A percentile compares a stretch with the other conserved stretches of the same genome.
Evolutionary conservation across 1,140 invertebrate genomes (phyloP).

Genomic region (Drosophila ambigua): DNA sequence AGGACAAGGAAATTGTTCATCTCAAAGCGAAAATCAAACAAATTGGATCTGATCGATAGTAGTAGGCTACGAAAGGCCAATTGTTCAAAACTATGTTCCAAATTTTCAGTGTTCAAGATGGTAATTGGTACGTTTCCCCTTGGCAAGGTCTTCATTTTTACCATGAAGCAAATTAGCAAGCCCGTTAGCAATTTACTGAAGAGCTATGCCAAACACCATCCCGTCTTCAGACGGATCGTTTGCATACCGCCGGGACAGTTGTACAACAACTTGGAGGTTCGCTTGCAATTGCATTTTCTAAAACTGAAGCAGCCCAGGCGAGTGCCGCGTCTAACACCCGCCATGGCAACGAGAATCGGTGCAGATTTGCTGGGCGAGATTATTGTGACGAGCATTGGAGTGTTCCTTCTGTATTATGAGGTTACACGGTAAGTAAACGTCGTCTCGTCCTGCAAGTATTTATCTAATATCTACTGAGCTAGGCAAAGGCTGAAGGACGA

Average conservation of each 20-base stretch:
- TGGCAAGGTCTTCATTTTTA: conserved; percentile 42
- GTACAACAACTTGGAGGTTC: conserved; percentile 37
- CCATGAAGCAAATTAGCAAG: conserved; percentile 27
- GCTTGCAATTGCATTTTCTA: conserved; percentile 51
- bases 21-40: background rate
- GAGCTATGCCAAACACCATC: conserved; percentile 27
- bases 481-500: conserved; percentile 37
- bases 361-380: conserved; percentile 49
- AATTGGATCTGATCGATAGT: background rate
- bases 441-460: background rate
- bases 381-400: conserved; percentile 28
- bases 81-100: background rate
- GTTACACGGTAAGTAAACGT: conserved; percentile 16
- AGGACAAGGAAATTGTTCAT: conserved; percentile 11
- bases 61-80: background rate
- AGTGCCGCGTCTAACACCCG: conserved; percentile 26
- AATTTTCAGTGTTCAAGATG: conserved; percentile 44
- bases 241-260: conserved; percentile 51
- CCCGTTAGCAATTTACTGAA: conserved; percentile 33
- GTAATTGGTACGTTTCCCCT: conserved; percentile 47
- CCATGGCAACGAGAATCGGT: conserved; percentile 38
- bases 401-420: conserved; percentile 38
- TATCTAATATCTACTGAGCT: background rate
- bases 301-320: conserved; percentile 42
- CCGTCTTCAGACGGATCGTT: conserved; percentile 16